phyloP scores from a whole-genome alignment of 1,140 invertebrate species.

The Microplitis demolitor region DNA sequence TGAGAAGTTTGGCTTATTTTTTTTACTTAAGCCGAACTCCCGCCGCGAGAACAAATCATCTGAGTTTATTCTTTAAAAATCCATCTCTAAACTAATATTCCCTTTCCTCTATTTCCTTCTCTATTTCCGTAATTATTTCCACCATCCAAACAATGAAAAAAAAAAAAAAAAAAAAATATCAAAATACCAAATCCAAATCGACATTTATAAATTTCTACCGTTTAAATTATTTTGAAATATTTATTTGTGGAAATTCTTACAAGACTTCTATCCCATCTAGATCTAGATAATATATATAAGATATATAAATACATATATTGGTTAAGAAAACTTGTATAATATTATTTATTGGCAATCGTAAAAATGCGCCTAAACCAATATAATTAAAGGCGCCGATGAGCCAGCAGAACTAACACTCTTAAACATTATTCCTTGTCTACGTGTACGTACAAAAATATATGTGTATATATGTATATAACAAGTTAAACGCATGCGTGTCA shows the following conservation, averaged over 20 bases:
- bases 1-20: slow-evolving; percentile 55
- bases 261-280: too few species aligned
- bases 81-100: background rate
- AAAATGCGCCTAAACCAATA: slow-evolving; percentile 44
- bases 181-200: background rate
- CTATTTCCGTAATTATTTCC: slow-evolving; percentile 20
- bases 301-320: slow-evolving; percentile 28
- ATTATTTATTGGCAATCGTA: slow-evolving; percentile 46
- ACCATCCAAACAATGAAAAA: slow-evolving; percentile 1
- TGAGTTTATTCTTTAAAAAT: slow-evolving; percentile 3
- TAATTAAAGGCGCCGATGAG: slow-evolving; percentile 41
- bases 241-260: background rate
- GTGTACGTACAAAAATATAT: background rate
- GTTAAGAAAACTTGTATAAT: slow-evolving; percentile 38
- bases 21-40: slow-evolving; percentile 57
- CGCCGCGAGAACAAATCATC: slow-evolving; percentile 58
- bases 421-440: background rate
- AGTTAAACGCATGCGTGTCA: slow-evolving; percentile 34
- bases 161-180: background rate
- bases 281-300: too few species aligned
- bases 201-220: background rate
- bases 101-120: slow-evolving; percentile 32
- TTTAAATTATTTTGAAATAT: background rate
- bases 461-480: background rate
- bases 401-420: background rate